Percentiles rank a stretch among this genome's conserved stretches.
Conservation (phyloP, 2,797 vertebrate genomes). For the Thamnophis elegans region DNA sequence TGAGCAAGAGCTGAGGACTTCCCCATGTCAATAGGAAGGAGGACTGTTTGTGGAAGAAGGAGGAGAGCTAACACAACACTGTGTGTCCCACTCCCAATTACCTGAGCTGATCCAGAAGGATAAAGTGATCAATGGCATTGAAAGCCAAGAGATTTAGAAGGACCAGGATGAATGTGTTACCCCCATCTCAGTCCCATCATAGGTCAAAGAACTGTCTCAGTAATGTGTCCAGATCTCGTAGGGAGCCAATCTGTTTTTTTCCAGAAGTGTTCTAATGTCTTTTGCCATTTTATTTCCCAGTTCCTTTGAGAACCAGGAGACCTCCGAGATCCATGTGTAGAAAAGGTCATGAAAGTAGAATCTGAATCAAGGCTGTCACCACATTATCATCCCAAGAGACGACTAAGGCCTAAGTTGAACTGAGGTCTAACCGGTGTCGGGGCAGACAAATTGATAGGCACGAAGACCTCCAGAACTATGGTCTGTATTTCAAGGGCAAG, state of each 20-base stretch:
- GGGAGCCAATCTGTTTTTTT: neutral
- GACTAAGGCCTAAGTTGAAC: neutral
- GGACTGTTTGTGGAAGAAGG: neutral
- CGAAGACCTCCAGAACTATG: neutral
- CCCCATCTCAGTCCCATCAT: neutral
- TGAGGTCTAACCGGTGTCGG: neutral
- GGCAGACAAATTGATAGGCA: neutral
- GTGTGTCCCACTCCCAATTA: neutral
- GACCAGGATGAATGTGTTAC: neutral
- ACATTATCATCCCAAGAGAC: neutral
- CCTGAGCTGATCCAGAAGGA: neutral
- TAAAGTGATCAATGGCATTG: neutral
- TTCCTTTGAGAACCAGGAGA: neutral
- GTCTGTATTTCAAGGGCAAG: neutral
- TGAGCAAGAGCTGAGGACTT: neutral
- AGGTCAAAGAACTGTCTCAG: neutral
- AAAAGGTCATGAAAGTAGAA: neutral
- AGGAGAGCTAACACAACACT: neutral
- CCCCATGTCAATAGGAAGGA: neutral
- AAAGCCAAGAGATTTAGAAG: neutral
- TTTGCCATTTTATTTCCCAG: neutral
- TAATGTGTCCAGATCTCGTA: neutral
- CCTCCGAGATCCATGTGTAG: neutral
- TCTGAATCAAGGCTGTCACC: neutral
- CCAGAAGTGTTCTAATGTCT: neutral